Percentiles rank a stretch among this genome's conserved stretches.
Conservation (phyloP, 1,140 invertebrate species). For the Lerema accius region DNA sequence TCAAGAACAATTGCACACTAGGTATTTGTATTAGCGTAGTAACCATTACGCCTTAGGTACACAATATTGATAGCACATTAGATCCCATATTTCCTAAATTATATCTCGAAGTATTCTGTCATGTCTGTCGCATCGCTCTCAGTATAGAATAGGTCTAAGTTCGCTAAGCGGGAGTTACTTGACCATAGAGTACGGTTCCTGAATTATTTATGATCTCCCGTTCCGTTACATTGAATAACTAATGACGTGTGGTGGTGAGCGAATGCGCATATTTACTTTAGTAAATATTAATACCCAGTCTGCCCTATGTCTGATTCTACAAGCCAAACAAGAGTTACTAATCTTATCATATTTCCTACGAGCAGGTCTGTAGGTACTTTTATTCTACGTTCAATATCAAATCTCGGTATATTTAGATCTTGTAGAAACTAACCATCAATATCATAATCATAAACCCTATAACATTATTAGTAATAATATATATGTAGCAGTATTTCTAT, state of each 20-base stretch:
- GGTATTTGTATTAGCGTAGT: no score
- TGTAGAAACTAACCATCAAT: neutral
- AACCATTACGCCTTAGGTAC: no score
- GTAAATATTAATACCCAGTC: conserved; percentile 75
- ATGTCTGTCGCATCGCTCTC: conserved; percentile 3
- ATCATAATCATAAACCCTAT: no score
- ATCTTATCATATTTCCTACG: neutral
- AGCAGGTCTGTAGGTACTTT: no score
- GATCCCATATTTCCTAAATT: no score
- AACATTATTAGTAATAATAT: no score
- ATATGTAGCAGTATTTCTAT: no score
- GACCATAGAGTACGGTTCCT: conserved; percentile 56
- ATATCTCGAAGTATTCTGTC: neutral
- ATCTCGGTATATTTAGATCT: neutral
- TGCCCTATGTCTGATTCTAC: conserved; percentile 49
- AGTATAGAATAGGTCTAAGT: conserved; percentile 5
- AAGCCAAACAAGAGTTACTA: neutral
- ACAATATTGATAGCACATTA: no score
- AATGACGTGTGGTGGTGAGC: conserved; percentile 63
- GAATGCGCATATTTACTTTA: conserved; percentile 64
- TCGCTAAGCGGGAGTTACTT: conserved; percentile 40
- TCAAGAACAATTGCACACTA: no score
- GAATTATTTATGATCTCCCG: conserved; percentile 71
- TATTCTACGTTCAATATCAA: neutral
- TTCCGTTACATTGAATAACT: conserved; percentile 76